Conservation (phyloP, 2,888 invertebrate species). For the Cremastinae sp. region DNA sequence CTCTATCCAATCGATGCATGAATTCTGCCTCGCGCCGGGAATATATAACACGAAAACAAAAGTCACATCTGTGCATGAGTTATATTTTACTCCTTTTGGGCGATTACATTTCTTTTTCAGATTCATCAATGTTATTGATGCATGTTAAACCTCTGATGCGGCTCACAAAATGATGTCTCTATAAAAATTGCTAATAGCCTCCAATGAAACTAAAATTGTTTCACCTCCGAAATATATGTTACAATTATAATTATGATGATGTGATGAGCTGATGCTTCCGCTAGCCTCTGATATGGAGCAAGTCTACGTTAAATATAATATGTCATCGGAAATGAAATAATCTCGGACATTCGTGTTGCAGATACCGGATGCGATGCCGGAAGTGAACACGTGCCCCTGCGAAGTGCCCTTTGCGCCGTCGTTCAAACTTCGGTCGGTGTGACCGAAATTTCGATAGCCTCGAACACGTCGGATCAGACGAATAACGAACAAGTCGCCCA, state of each 20-base stretch:
- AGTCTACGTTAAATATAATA: too few relatives aligned
- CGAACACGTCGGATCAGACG: conserved; percentile 72
- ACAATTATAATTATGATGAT: too few relatives aligned
- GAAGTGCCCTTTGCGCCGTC: conserved; percentile 74
- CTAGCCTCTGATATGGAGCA: too few relatives aligned
- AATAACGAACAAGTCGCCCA: conserved; percentile 76
- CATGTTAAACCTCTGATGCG: too few relatives aligned
- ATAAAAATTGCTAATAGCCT: too few relatives aligned
- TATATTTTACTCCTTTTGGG: not conserved
- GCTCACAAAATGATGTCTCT: too few relatives aligned
- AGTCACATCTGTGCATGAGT: conserved; percentile 3
- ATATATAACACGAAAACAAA: conserved; percentile 32
- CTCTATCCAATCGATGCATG: conserved; percentile 39
- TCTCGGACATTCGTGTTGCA: conserved; percentile 65
- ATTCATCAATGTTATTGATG: too few relatives aligned
- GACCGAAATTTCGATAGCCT: conserved; percentile 74
- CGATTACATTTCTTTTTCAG: too few relatives aligned
- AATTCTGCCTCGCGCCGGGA: not conserved
- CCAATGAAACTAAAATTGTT: not conserved
- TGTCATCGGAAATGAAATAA: too few relatives aligned
- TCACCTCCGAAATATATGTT: too few relatives aligned
- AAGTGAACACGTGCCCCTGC: conserved; percentile 75
- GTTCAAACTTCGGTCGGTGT: conserved; percentile 76
- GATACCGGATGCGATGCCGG: conserved; percentile 74
- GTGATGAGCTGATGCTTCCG: too few relatives aligned